Conservation (phyloP, 1,140 invertebrate species). For the Drosophila miranda region DNA sequence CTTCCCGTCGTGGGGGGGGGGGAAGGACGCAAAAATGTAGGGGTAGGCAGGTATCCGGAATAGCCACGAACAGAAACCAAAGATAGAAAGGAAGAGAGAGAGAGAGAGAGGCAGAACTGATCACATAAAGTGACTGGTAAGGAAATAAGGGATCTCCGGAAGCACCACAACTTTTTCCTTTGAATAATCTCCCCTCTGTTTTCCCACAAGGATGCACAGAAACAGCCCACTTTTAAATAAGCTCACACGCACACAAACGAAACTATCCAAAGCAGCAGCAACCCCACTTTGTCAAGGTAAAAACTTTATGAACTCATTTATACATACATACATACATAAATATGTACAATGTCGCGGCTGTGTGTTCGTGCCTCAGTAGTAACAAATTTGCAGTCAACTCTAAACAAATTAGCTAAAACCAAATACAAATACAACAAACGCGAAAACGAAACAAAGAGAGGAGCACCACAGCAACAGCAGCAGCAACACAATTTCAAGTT, state of each 20-base stretch:
- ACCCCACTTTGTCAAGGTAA: slow-evolving; percentile 26
- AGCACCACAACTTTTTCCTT: too few species aligned
- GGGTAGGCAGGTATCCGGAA: neutral
- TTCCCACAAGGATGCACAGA: neutral
- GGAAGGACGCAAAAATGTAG: neutral
- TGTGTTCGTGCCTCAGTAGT: slow-evolving; percentile 46
- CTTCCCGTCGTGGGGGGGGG: slow-evolving; percentile 15
- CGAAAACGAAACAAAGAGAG: slow-evolving; percentile 30
- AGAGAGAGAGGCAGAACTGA: neutral
- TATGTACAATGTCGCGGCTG: neutral
- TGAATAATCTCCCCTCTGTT: too few species aligned
- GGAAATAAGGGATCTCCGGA: too few species aligned
- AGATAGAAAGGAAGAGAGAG: neutral
- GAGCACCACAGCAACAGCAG: slow-evolving; percentile 23
- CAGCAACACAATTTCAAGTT: slow-evolving; percentile 70
- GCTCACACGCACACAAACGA: neutral
- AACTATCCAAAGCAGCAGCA: neutral
- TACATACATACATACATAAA: slow-evolving; percentile 22
- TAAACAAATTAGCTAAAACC: slow-evolving; percentile 66
- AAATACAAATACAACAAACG: slow-evolving; percentile 40
- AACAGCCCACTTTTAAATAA: slow-evolving; percentile 1
- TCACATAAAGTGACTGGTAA: too few species aligned
- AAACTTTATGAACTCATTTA: slow-evolving; percentile 18
- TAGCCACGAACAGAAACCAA: slow-evolving; percentile 1
- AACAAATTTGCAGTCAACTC: slow-evolving; percentile 67